These are phyloP conservation scores for Macropus fuliginosus DNA, from an alignment of 2,797 vertebrate species.

Conservation along the genomic window DNA sequence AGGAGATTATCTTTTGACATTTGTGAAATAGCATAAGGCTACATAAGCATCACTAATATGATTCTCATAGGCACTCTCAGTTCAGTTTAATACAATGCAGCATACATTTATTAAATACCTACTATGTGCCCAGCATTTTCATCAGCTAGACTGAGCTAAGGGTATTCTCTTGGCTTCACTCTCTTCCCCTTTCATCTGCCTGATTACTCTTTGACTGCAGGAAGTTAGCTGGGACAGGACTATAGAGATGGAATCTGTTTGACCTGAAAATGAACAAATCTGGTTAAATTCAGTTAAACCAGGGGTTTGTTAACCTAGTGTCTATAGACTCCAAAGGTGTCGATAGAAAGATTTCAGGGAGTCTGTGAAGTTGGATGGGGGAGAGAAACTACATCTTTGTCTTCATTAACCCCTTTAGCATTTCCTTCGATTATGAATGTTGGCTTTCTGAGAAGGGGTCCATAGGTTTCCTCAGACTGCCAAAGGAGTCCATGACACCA, in stretches of 20 bases:
- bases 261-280: not conserved
- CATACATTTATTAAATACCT: not conserved
- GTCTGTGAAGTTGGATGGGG: not conserved
- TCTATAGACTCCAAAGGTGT: not conserved
- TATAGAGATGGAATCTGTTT: not conserved
- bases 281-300: not conserved
- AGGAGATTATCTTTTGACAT: not conserved
- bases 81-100: not conserved
- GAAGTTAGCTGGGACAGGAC: not conserved
- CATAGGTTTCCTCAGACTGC: not conserved
- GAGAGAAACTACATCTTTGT: not conserved
- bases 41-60: not conserved
- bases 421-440: not conserved
- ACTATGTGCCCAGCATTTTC: not conserved
- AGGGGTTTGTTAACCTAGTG: not conserved
- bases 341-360: not conserved
- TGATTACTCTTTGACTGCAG: not conserved
- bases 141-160: accelerated
- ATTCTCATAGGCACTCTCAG: not conserved
- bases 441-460: not conserved
- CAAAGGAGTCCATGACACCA: not conserved
- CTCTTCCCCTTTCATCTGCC: not conserved
- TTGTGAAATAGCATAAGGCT: not conserved
- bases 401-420: not conserved
- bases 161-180: not conserved